Conservation (phyloP, 2,113 vertebrate genomes). For the Willisornis vidua region DNA sequence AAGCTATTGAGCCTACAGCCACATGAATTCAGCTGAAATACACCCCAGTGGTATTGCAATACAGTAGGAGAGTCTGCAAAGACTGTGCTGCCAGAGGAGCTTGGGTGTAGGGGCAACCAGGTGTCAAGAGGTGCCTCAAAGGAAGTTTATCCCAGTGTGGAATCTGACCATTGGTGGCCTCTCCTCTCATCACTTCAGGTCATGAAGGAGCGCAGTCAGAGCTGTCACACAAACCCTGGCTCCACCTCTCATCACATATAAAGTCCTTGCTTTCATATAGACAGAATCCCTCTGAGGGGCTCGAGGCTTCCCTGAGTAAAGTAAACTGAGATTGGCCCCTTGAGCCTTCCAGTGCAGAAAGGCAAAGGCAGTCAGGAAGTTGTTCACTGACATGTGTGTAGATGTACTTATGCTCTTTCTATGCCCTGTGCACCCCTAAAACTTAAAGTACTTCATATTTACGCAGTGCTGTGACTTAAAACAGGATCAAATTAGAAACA, state of each 20-base stretch:
- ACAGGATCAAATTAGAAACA: background rate
- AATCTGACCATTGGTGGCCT: background rate
- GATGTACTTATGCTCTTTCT: background rate
- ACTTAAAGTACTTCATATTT: background rate
- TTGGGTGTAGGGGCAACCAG: background rate
- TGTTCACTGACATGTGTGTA: background rate
- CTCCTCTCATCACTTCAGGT: background rate
- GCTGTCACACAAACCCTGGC: background rate
- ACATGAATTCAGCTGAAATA: background rate
- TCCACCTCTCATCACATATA: background rate
- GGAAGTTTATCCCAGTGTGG: fast-evolving
- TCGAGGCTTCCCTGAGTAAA: background rate
- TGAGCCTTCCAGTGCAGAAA: background rate
- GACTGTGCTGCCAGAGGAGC: background rate
- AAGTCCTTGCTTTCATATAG: background rate
- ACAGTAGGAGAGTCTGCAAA: background rate
- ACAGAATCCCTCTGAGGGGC: background rate
- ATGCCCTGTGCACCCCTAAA: background rate
- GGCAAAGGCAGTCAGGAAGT: background rate
- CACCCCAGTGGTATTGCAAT: background rate
- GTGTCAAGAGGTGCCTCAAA: background rate
- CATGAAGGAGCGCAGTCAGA: background rate
- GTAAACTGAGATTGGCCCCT: background rate
- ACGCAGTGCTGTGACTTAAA: background rate
- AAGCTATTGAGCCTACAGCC: background rate